phyloP scores from a whole-genome alignment of 2,797 vertebrate species.

The Monodelphis domestica region DNA sequence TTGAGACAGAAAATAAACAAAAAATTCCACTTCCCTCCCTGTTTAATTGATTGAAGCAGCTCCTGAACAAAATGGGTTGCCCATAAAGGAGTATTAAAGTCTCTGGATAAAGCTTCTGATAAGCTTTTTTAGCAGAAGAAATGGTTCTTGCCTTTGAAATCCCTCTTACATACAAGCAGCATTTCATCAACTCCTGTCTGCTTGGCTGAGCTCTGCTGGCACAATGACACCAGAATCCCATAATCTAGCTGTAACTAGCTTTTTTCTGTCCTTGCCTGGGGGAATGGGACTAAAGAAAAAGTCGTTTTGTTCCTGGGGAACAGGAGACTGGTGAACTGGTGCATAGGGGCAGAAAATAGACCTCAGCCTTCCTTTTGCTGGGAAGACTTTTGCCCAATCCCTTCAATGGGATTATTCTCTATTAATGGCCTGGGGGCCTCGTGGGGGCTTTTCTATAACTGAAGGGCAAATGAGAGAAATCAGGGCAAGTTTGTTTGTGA shows the following conservation, averaged over 20 bases:
- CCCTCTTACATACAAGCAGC: slow-evolving; percentile 82
- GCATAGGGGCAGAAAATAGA: slow-evolving; percentile 65
- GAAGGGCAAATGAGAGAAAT: slow-evolving; percentile 29
- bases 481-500: slow-evolving; percentile 64
- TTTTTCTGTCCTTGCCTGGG: slow-evolving; percentile 83
- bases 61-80: slow-evolving; percentile 74
- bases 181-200: slow-evolving; percentile 81
- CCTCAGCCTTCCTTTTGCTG: slow-evolving; percentile 61
- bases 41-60: slow-evolving; percentile 67
- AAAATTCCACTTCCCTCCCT: slow-evolving; percentile 14
- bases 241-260: slow-evolving; percentile 77
- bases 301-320: slow-evolving; percentile 78
- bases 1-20: neutral
- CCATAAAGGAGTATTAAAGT: slow-evolving; percentile 75
- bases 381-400: slow-evolving; percentile 60
- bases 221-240: slow-evolving; percentile 86
- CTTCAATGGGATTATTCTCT: slow-evolving; percentile 57
- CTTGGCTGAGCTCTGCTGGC: slow-evolving; percentile 80
- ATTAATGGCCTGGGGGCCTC: slow-evolving; percentile 56
- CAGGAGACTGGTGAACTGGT: slow-evolving; percentile 59
- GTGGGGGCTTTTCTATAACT: slow-evolving; percentile 57
- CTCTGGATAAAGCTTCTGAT: slow-evolving; percentile 87
- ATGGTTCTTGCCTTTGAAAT: slow-evolving; percentile 83
- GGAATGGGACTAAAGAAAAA: slow-evolving; percentile 73
- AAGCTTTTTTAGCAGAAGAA: slow-evolving; percentile 86